Percentiles rank a stretch among this genome's conserved stretches.
These are phyloP conservation scores for Helicolenus hilgendorfi DNA, from an alignment of 2,797 vertebrate species.

Conservation along the genomic window DNA sequence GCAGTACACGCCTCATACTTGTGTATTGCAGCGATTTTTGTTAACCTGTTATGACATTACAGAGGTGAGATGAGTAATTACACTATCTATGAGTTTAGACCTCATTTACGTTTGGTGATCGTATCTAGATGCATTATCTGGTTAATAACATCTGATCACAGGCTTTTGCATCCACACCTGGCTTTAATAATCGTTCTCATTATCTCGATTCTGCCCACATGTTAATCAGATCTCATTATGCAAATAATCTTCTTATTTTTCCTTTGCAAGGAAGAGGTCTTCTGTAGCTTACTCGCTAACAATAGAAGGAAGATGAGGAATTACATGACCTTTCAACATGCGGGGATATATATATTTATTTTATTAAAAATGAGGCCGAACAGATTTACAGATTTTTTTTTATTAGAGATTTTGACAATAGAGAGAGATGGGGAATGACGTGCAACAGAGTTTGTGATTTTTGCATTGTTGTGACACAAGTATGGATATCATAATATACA, in stretches of 20 bases:
- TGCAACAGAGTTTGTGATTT: neutral
- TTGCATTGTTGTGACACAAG: no score
- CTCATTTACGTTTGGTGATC: neutral
- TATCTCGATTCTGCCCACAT: neutral
- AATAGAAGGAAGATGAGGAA: neutral
- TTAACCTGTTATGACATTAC: neutral
- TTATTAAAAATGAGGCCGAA: neutral
- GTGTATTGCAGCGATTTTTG: neutral
- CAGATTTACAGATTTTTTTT: neutral
- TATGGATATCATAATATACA: neutral
- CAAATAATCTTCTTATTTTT: neutral
- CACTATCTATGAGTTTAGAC: neutral
- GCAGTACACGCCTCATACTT: neutral
- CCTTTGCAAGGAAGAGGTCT: neutral
- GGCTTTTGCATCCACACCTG: conserved; percentile 1
- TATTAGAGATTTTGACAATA: neutral
- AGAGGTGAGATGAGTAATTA: neutral
- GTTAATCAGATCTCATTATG: conserved; percentile 40
- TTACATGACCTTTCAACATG: neutral
- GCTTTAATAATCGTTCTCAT: conserved; percentile 19
- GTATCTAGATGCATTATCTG: conserved; percentile 4
- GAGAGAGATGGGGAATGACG: neutral
- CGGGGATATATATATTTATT: neutral
- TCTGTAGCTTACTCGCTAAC: neutral
- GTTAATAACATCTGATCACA: conserved; percentile 16